Base-by-base conservation (phyloP, 2,797 vertebrate genomes). In the Anguilla obscura region DNA sequence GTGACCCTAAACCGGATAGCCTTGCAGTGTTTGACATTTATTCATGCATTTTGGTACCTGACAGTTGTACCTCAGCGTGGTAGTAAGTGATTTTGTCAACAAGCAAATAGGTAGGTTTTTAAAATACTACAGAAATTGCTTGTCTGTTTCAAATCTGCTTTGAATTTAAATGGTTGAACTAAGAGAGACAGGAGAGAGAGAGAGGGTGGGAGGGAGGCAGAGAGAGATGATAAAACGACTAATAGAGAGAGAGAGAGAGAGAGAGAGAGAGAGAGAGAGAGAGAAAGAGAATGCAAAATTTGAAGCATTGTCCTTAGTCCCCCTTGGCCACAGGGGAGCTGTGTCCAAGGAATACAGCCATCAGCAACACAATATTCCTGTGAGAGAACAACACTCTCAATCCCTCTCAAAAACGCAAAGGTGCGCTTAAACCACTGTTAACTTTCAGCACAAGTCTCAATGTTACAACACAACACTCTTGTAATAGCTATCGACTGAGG, bases 1-100 rank as follows among this genome's bases (percentile, higher is more conserved):
- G 79, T 71, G 30, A 91, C 91, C 91, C 92, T 87, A 21, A 50
- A 12, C 45, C 79, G 24, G n/a, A 50, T 4, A 33, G 45, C 79
- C 40, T 24, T 82, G 50, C 79, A 3, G 18, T 50, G 45, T 50
- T 45, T 21, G 45, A 16, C 45, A 82, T 21, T 40, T 36, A 8
- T 5, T 21, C 45, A 40, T 1, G 33, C 36, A 16, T 76, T 36
- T 36, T 36, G 14, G n/a, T 33, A 36, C 71, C 33, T 6, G 6
- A 21, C 74, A 18, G 74, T 36, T 21, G 74, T 27, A 36, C 69
- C 33, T 74, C n/a, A 40, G 8, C 5, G 18, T 40, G 36, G 36
- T 6, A 36, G 36, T 45, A 14, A 79, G 74, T 79, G 71, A 12
- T 76, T 76, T 76, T 30, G 24, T 36, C 71, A 33, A 14, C 18